Percentiles rank a stretch among this genome's conserved stretches.
Conservation (phyloP, 2,113 vertebrate genomes). For the Podarcis raffonei region DNA sequence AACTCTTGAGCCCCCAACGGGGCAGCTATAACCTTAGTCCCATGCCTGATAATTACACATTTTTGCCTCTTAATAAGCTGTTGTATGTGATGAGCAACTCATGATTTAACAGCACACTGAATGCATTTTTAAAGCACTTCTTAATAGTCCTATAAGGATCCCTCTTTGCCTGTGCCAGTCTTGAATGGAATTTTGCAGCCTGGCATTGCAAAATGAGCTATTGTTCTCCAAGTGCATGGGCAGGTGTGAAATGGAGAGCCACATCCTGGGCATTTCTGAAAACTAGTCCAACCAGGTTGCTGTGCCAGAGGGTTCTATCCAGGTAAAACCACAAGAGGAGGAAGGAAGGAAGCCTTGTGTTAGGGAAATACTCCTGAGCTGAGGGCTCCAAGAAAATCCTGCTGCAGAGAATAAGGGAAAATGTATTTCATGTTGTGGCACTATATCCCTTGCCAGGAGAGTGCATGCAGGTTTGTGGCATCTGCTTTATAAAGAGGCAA, state of each 20-base stretch:
- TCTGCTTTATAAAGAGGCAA: conserved; percentile 33
- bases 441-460: conserved; percentile 19
- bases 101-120: not conserved
- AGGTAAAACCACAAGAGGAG: conserved; percentile 26
- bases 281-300: conserved; percentile 39
- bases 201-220: not conserved
- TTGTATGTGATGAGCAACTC: not conserved
- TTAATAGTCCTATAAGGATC: not conserved
- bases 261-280: not conserved
- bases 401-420: not conserved
- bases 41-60: too few relatives aligned
- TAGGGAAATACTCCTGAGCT: conserved; percentile 4
- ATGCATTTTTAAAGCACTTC: not conserved
- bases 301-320: conserved; percentile 14
- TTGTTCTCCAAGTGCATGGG: not conserved
- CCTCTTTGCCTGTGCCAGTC: not conserved
- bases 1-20: not conserved
- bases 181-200: not conserved
- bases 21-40: not conserved
- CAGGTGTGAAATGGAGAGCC: not conserved
- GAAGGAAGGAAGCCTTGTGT: not conserved
- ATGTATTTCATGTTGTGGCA: not conserved
- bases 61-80: not conserved
- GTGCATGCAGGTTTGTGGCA: conserved; percentile 26
- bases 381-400: not conserved